Conservation (phyloP, 2,888 invertebrate species). For the Nymphalis c-album region DNA sequence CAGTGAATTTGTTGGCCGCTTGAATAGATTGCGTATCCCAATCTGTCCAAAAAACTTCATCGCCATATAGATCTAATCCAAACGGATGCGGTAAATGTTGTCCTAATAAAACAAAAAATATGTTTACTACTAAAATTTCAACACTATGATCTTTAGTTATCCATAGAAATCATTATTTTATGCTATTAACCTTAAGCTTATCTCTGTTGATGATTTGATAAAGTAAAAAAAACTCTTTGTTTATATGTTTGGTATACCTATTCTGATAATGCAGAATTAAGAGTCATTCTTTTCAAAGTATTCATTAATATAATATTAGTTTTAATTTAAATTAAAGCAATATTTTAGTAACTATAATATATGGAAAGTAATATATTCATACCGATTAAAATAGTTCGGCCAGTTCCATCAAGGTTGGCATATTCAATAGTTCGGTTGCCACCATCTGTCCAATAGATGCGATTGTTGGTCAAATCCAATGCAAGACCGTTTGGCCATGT, state of each 20-base stretch:
- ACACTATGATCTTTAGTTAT: too few species aligned
- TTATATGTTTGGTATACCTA: too few species aligned
- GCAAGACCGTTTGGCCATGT: conserved; percentile 94
- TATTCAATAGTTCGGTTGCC: conserved; percentile 90
- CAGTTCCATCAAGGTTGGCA: conserved; percentile 88
- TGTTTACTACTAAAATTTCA: not conserved
- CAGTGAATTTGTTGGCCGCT: conserved; percentile 88
- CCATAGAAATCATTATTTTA: too few species aligned
- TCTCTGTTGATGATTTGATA: too few species aligned
- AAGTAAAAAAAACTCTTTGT: too few species aligned
- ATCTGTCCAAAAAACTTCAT: conserved; percentile 92
- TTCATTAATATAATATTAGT: too few species aligned
- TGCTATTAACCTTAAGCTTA: too few species aligned
- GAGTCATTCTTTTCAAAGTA: too few species aligned
- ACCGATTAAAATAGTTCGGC: conserved; percentile 85
- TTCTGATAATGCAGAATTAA: too few species aligned
- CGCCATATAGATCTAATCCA: conserved; percentile 88
- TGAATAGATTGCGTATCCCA: conserved; percentile 90
- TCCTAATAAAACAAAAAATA: conserved; percentile 54
- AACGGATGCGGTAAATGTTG: conserved; percentile 89
- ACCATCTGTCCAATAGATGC: conserved; percentile 94
- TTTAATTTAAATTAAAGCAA: too few species aligned
- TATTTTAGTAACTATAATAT: not conserved
- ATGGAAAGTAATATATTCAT: conserved; percentile 28
- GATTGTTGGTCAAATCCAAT: conserved; percentile 86